A percentile compares a stretch with the other conserved stretches of the same genome.
These are phyloP conservation scores for Phrynosoma platyrhinos DNA, from an alignment of 2,113 vertebrate genomes.

Conservation along the genomic window DNA sequence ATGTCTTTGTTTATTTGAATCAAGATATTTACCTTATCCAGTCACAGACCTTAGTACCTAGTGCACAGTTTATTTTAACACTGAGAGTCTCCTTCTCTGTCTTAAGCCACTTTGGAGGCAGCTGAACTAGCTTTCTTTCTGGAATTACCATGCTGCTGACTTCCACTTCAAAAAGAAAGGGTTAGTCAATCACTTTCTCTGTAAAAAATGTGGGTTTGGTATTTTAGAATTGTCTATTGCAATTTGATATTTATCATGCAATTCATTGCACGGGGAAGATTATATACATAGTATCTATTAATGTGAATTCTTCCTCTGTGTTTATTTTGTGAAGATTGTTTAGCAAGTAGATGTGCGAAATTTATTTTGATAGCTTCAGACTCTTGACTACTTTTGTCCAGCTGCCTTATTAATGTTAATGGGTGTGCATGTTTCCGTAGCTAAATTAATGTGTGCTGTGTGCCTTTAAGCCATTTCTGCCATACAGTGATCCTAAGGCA, in stretches of 20 bases:
- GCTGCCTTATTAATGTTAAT: not conserved
- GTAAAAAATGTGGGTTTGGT: slow-evolving; percentile 45
- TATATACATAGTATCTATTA: not conserved
- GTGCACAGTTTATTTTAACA: slow-evolving; percentile 12
- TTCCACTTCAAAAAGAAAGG: slow-evolving; percentile 43
- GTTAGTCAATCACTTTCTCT: slow-evolving; percentile 41
- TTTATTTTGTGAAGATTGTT: not conserved
- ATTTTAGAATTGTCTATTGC: slow-evolving; percentile 18
- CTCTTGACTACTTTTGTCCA: not conserved
- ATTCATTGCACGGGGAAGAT: not conserved
- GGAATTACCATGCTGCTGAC: slow-evolving; percentile 33
- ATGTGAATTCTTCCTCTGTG: not conserved
- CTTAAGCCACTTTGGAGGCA: slow-evolving; percentile 42
- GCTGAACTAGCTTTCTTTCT: slow-evolving; percentile 27
- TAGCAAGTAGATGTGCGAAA: not conserved
- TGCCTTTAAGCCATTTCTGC: too few species aligned
- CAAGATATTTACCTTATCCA: slow-evolving; percentile 53
- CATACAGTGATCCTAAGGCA: too few species aligned
- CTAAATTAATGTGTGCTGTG: too few species aligned
- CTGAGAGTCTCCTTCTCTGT: not conserved
- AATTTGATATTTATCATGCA: not conserved
- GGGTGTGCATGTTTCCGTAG: not conserved
- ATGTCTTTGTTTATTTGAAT: slow-evolving; percentile 66
- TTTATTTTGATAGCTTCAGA: not conserved
- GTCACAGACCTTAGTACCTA: slow-evolving; percentile 31